A percentile compares a stretch with the other conserved stretches of the same genome.
Conservation (phyloP, 2,888 invertebrate species). For the Acanthosepion lycidas region DNA sequence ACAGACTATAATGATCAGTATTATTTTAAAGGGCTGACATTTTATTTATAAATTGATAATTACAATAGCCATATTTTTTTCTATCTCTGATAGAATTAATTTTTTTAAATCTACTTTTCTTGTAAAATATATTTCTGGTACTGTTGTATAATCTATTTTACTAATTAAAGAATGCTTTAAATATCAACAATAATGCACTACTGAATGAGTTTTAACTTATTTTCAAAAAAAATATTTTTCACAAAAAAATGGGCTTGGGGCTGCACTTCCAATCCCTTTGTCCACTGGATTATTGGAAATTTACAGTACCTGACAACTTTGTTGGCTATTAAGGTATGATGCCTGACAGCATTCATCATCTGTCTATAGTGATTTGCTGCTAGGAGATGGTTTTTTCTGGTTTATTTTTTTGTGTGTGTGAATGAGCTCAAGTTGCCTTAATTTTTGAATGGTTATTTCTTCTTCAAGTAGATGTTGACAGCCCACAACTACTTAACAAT, state of each 20-base stretch:
- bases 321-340: not conserved
- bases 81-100: not conserved
- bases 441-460: not conserved
- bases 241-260: not conserved
- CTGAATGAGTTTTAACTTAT: not conserved
- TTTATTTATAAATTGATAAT: not conserved
- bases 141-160: not conserved
- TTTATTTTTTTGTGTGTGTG: not conserved
- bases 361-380: not conserved
- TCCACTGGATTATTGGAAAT: not conserved
- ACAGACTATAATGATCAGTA: not conserved
- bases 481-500: not conserved
- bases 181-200: not conserved
- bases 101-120: not conserved
- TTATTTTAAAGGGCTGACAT: not conserved
- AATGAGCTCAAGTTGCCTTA: not conserved
- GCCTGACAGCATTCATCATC: not conserved
- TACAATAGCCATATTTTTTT: too few species aligned
- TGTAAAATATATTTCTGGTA: not conserved
- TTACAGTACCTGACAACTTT: not conserved
- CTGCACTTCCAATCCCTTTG: not conserved
- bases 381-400: not conserved
- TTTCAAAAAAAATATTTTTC: not conserved
- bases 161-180: not conserved
- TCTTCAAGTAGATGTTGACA: not conserved